Evolutionary conservation across 1,140 invertebrate genomes (phyloP), one percentile per base, ranked within the genome.

Genomic region (Zophobas morio): DNA sequence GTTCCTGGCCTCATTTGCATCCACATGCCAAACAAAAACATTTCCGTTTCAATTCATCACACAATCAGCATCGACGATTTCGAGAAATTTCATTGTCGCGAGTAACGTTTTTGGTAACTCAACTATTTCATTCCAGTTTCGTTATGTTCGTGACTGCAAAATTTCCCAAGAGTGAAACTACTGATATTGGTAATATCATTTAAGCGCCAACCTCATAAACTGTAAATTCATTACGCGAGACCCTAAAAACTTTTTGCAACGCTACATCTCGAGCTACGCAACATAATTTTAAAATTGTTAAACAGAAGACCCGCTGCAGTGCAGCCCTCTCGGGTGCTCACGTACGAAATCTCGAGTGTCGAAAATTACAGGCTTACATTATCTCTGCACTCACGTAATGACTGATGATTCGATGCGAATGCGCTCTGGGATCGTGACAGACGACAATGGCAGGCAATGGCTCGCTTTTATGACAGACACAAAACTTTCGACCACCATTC

Each of bases 171-270:
- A 54, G 71, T 73, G 36, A 73, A 73, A 73, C 71, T 73, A 54
- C 71, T 73, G 71, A 73, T 73, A 73, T 73, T 73, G 71, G 71
- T 73, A 73, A 73, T 73, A 73, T 54, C 54, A 73, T 73, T 73
- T 73, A 73, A 73, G 47, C 54, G 71, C 49, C 49, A 54, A 56
- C 47, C 51, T 73, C 71, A 56, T 73, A 73, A 73, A 73, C 49
- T 73, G 71, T 73, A 73, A 73, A 73, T 73, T 73, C 71, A 73
- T 73, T 73, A 73, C 54, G 33, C 54, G 46, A 53, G 47, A 72
- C 47, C 70, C 51, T 72, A 53, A 72, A 46, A 73, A 54, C 35
- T 66, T 66, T 66, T 66, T 42, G 60, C 37, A 66, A 46, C 60
- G 20, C 42, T 66, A 66, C 42, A 39, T 66, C 60, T 40, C 60